These are phyloP conservation scores for Pipistrellus nathusii DNA, from an alignment of 2,797 vertebrate species.

Conservation along the genomic window DNA sequence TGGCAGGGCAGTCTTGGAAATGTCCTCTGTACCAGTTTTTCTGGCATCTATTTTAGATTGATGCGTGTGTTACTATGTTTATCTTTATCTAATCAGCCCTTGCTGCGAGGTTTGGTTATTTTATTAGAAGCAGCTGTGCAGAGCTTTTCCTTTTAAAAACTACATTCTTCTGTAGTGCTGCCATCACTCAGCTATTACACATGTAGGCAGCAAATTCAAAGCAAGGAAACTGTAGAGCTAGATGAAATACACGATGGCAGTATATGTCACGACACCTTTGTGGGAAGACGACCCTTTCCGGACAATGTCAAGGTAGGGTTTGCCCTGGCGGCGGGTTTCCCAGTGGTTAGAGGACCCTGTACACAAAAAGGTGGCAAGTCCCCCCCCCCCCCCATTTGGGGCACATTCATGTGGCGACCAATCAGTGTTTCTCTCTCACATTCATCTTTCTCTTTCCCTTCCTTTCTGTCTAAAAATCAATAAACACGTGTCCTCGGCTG, in stretches of 20 bases:
- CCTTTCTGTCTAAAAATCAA: background rate
- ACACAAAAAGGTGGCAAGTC: no score
- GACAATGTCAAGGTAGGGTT: background rate
- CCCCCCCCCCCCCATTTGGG: background rate
- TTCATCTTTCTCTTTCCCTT: background rate
- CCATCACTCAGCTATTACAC: background rate
- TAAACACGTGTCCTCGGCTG: background rate
- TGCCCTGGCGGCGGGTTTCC: background rate
- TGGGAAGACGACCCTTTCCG: background rate
- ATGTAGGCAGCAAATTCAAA: background rate
- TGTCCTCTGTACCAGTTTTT: conserved; percentile 28
- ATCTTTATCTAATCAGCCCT: conserved; percentile 56
- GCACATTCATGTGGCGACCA: background rate
- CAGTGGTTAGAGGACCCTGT: background rate
- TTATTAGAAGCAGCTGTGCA: conserved; percentile 55
- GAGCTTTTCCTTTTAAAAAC: conserved; percentile 36
- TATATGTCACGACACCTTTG: background rate
- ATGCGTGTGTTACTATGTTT: conserved; percentile 43
- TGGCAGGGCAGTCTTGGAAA: conserved; percentile 30
- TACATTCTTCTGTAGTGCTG: background rate
- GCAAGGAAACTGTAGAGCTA: background rate
- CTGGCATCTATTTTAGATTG: conserved; percentile 48
- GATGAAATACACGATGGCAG: background rate
- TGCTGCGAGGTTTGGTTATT: conserved; percentile 45
- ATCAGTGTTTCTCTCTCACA: background rate